A percentile compares a stretch with the other conserved stretches of the same genome.
phyloP scores from a whole-genome alignment of 2,888 invertebrate genomes.

The Tortrix viridana region DNA sequence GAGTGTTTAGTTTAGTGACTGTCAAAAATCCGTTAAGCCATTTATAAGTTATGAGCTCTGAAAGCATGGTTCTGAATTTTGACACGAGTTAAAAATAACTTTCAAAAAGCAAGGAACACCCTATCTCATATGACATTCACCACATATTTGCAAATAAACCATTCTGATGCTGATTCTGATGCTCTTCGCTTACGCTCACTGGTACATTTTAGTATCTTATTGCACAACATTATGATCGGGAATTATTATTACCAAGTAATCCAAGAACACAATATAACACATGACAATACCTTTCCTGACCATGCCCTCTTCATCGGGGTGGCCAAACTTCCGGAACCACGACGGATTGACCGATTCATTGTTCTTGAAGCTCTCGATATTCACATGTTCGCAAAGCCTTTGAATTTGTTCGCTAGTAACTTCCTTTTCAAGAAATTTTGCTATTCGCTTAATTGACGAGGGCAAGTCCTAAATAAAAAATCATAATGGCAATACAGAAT shows the following conservation, averaged over 20 bases:
- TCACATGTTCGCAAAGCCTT: slow-evolving; percentile 85
- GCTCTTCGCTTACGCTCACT: too few relatives aligned
- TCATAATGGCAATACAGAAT: too few relatives aligned
- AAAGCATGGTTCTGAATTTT: too few relatives aligned
- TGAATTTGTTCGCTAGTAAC: slow-evolving; percentile 78
- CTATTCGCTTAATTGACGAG: slow-evolving; percentile 73
- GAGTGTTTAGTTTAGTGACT: too few relatives aligned
- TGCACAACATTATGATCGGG: background rate
- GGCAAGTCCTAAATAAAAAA: slow-evolving; percentile 73
- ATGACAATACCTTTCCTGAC: slow-evolving; percentile 74
- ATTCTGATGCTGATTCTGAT: too few relatives aligned
- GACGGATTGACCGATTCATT: slow-evolving; percentile 87
- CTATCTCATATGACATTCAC: too few relatives aligned
- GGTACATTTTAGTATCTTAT: background rate
- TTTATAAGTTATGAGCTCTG: too few relatives aligned
- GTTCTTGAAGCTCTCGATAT: slow-evolving; percentile 88
- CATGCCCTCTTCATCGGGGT: slow-evolving; percentile 76
- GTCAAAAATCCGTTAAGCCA: too few relatives aligned
- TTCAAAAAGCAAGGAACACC: too few relatives aligned
- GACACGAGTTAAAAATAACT: too few relatives aligned
- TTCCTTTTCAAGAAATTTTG: slow-evolving; percentile 80
- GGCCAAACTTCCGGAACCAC: slow-evolving; percentile 73
- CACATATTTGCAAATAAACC: too few relatives aligned
- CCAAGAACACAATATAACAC: background rate
- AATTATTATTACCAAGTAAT: background rate